phyloP scores from a whole-genome alignment of 2,888 invertebrate genomes.

The Idaea dimidiata region DNA sequence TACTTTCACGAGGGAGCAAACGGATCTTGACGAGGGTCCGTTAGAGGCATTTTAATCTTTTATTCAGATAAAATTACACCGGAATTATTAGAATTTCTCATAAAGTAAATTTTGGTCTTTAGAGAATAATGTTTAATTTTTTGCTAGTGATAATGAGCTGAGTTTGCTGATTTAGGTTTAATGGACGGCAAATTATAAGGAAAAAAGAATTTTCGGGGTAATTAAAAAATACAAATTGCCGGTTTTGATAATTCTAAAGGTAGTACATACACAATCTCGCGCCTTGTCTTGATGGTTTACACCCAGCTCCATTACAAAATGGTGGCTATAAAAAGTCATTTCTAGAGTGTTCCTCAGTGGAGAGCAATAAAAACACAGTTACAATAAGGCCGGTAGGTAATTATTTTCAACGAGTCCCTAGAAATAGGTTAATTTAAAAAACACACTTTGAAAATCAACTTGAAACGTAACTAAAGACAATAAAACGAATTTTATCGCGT shows the following conservation, averaged over 20 bases:
- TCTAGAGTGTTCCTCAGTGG: not conserved
- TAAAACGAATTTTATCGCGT: not conserved
- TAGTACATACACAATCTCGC: not conserved
- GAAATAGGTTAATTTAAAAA: not conserved
- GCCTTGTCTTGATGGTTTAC: not conserved
- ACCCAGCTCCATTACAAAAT: too few species aligned
- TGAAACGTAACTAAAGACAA: not conserved
- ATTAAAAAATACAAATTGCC: not conserved
- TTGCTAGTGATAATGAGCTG: not conserved
- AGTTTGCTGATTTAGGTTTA: slow-evolving; percentile 1
- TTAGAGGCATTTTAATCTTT: slow-evolving; percentile 44
- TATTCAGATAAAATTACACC: slow-evolving; percentile 34
- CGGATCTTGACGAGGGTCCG: slow-evolving; percentile 54
- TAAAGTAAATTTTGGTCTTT: not conserved
- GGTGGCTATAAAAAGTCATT: not conserved
- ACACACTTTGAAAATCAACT: not conserved
- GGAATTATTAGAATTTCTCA: slow-evolving; percentile 2
- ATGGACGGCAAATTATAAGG: not conserved
- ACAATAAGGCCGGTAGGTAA: not conserved
- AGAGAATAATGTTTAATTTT: not conserved
- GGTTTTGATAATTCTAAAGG: not conserved
- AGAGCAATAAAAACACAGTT: not conserved
- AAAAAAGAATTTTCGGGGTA: not conserved
- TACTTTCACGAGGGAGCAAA: slow-evolving; percentile 31
- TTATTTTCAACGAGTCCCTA: not conserved